Conservation (phyloP, 2,797 vertebrate genomes). For the Clarias pachynema region DNA sequence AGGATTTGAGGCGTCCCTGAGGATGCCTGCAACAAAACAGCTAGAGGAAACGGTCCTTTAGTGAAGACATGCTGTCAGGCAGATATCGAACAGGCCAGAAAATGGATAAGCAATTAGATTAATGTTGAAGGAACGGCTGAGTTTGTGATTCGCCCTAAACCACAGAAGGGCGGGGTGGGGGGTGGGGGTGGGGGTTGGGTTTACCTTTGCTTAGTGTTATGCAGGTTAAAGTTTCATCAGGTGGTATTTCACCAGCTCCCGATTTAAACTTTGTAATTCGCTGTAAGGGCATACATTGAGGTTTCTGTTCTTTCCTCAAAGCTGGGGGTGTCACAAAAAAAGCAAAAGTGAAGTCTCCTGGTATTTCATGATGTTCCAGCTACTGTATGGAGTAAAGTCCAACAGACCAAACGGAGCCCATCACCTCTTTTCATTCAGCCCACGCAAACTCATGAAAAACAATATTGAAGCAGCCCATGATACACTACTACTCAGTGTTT, state of each 20-base stretch:
- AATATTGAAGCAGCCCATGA: background rate
- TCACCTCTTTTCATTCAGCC: background rate
- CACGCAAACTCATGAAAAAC: background rate
- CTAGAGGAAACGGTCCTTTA: constrained; percentile 9
- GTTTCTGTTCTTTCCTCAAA: background rate
- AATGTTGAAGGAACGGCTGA: background rate
- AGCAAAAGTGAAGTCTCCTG: background rate
- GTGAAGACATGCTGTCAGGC: background rate
- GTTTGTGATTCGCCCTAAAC: background rate
- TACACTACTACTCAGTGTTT: background rate
- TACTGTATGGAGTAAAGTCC: background rate
- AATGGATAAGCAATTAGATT: constrained; percentile 24
- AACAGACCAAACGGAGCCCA: constrained; percentile 4
- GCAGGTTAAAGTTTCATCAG: background rate
- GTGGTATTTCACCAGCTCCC: background rate
- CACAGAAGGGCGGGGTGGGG: too few species aligned
- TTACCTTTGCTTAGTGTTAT: background rate
- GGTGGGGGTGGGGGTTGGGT: background rate
- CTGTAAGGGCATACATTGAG: too few species aligned
- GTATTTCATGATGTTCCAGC: background rate
- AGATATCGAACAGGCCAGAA: constrained; percentile 20
- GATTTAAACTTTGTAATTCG: background rate
- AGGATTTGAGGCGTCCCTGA: constrained; percentile 12
- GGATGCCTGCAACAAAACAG: constrained; percentile 11
- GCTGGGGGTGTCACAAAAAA: background rate